These are phyloP conservation scores for Xylocopa sonorina DNA, from an alignment of 1,140 invertebrate species.

Conservation along the genomic window DNA sequence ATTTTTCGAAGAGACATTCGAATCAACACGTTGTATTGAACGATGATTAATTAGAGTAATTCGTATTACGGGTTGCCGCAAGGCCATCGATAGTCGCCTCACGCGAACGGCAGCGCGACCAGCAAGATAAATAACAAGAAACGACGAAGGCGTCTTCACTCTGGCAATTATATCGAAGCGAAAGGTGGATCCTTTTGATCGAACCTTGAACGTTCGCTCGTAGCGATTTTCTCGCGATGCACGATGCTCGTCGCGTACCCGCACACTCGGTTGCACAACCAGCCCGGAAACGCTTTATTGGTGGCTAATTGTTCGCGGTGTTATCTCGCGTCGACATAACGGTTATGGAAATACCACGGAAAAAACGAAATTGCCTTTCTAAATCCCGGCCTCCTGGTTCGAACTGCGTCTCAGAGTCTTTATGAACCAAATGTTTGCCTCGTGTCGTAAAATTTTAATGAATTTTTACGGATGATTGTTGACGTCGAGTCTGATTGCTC, in stretches of 20 bases:
- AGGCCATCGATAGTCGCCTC: neutral
- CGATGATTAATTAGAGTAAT: neutral
- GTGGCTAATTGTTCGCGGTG: conserved; percentile 57
- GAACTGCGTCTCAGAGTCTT: too few species aligned
- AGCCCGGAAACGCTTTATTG: conserved; percentile 65
- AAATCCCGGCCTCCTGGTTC: neutral
- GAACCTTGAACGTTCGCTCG: conserved; percentile 51
- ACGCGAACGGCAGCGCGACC: neutral
- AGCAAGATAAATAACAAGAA: conserved; percentile 8
- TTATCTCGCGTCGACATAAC: conserved; percentile 43
- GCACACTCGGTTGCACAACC: conserved; percentile 56
- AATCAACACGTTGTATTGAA: neutral
- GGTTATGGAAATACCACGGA: conserved; percentile 36
- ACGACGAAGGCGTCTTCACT: conserved; percentile 20
- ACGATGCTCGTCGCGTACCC: conserved; percentile 19
- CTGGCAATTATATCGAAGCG: conserved; percentile 52
- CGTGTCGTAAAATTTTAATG: neutral
- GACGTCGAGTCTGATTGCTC: too few species aligned
- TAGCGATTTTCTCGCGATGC: conserved; percentile 59
- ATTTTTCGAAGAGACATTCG: neutral
- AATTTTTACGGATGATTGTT: neutral
- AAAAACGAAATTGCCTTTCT: conserved; percentile 37
- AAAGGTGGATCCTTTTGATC: conserved; percentile 62
- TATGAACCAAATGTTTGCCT: neutral
- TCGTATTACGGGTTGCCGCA: neutral